A percentile compares a stretch with the other conserved stretches of the same genome.
Conservation (phyloP, 1,140 invertebrate species). For the Sycophaga agraensis region DNA sequence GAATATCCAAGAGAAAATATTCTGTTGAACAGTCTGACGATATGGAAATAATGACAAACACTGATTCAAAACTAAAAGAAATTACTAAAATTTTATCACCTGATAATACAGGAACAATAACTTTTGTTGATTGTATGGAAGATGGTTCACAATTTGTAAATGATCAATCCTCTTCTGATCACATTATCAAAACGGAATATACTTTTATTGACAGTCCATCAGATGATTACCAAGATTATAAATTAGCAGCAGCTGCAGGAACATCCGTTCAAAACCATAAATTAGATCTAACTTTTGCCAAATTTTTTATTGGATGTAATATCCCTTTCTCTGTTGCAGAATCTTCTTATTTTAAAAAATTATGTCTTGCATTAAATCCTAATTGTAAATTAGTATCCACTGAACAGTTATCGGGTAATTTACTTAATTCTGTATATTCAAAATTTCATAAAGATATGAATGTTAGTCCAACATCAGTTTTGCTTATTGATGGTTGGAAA, state of each 20-base stretch:
- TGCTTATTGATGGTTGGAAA: slow-evolving; percentile 27
- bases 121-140: slow-evolving; percentile 24
- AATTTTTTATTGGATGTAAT: slow-evolving; percentile 28
- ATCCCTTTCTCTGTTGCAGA: slow-evolving; percentile 26
- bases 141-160: neutral
- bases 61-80: neutral
- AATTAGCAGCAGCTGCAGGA: neutral
- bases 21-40: no score
- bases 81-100: slow-evolving; percentile 5
- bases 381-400: slow-evolving; percentile 10
- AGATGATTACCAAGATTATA: slow-evolving; percentile 2
- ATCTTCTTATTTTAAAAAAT: slow-evolving; percentile 23
- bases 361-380: slow-evolving; percentile 22
- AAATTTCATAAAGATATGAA: slow-evolving; percentile 26
- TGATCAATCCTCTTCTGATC: slow-evolving; percentile 3
- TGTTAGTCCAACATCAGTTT: slow-evolving; percentile 18
- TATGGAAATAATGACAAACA: no score
- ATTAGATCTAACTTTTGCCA: slow-evolving; percentile 4
- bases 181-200: slow-evolving; percentile 6
- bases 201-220: slow-evolving; percentile 11
- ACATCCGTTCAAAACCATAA: neutral
- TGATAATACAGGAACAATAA: slow-evolving; percentile 13
- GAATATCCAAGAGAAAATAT: no score
- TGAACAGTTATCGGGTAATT: slow-evolving; percentile 7
- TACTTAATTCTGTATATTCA: slow-evolving; percentile 22